Evolutionary conservation across 2,888 invertebrate species (phyloP), one percentile per base, ranked within the genome.

Genomic region (Orchesella flavescens): DNA sequence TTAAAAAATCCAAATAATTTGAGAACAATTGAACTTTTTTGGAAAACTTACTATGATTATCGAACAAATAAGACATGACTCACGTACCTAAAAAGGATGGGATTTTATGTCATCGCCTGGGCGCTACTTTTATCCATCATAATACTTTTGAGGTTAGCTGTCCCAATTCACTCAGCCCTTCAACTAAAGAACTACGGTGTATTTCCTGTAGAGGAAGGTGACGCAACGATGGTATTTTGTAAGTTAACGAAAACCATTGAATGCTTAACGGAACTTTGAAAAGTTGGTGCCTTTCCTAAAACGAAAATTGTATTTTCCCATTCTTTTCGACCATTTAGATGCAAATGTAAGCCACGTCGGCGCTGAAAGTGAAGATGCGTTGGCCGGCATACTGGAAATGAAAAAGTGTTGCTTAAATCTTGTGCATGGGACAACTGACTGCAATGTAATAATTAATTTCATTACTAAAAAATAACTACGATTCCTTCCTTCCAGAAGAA

Each of bases 211-310:
- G 68, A 82, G 55, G 4, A 24, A 3, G 75, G 46, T 21, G 82
- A 82, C 21, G 65, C 49, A 10, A 55, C 82, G 1, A 24, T 82
- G 61, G 65, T 82, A 24, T 82, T 82, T 71, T 82, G 82, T 82
- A 71, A 74, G 81, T 49, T 57, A 2, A 10, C 13, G 49, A 69
- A 68, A 24, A 17, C n/a, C n/a, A 34, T 34, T 34, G 34, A 34
- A 34, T 7, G 7, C 2, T 34, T 34, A 34, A 34, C 34, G 34
- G n/a, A n/a, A n/a, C n/a, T n/a, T n/a, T n/a, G n/a, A n/a, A n/a
- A n/a, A n/a, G n/a, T n/a, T n/a, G n/a, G n/a, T n/a, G n/a, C n/a
- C n/a, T n/a, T n/a, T n/a, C n/a, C n/a, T n/a, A n/a, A n/a, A n/a
- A n/a, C n/a, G n/a, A n/a, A n/a, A n/a, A n/a, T n/a, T n/a, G n/a